These are phyloP conservation scores for Terrapene triunguis DNA, from an alignment of 2,113 vertebrate genomes.

Conservation along the genomic window DNA sequence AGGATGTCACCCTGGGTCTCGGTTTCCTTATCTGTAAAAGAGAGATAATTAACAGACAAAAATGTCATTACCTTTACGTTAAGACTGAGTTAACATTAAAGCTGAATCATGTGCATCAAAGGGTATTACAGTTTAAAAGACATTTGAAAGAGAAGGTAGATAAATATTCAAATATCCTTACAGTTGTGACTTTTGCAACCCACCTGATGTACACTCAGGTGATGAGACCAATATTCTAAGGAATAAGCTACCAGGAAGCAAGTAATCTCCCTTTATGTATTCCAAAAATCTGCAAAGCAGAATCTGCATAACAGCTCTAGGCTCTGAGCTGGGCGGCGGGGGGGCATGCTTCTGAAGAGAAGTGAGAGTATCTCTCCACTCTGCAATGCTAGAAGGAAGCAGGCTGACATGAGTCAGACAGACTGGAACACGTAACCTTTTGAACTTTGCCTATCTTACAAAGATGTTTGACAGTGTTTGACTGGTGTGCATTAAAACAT, in stretches of 20 bases:
- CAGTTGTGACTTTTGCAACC: conserved; percentile 28
- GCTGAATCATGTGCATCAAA: background rate
- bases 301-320: background rate
- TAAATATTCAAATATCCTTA: conserved; percentile 46
- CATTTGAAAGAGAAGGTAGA: conserved; percentile 41
- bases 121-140: conserved; percentile 23
- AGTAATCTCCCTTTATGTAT: background rate
- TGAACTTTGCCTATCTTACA: background rate
- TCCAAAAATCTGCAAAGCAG: conserved; percentile 1
- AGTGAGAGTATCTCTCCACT: background rate
- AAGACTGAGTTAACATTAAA: background rate
- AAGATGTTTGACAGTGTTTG: background rate
- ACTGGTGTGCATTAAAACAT: background rate
- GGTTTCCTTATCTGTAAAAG: background rate
- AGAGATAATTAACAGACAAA: background rate
- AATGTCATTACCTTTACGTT: conserved; percentile 36
- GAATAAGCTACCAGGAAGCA: conserved; percentile 9
- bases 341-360: background rate
- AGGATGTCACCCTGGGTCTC: background rate
- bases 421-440: background rate
- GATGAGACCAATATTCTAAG: conserved; percentile 1
- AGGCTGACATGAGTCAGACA: background rate
- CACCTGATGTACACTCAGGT: background rate
- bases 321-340: background rate
- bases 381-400: background rate